Base-by-base conservation (phyloP, 2,888 invertebrate species). In the Periphyllus acericola region DNA sequence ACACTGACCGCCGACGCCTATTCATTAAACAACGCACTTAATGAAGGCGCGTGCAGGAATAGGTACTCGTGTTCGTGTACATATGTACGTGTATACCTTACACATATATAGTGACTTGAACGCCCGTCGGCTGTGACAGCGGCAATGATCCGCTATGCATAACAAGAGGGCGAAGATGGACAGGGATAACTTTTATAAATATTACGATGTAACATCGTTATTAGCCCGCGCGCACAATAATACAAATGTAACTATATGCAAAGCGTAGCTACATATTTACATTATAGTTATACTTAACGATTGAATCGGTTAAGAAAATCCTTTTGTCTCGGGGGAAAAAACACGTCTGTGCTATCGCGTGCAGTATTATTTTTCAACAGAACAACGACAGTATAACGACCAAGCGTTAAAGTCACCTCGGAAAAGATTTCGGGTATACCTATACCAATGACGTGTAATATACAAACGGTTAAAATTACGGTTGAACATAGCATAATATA, bases 1-100 rank as follows among this genome's bases (percentile, higher is more conserved):
- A 60, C 66, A 87, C 81, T 81, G 81, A 87, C 87, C 84, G 84
- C 29, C 81, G 46, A 46, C 60, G 74, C 83, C 83, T 87, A 81
- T 87, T 87, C 87, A 81, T 87, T 87, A 87, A 80, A 87, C 29
- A 60, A 80, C 86, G 29, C 72, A 72, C 79, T 85, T 72, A 86
- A 86, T 55, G 80, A 86, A 86, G 86, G 87, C 81, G 74, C 74
- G 87, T 66, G 80, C 79, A 55, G 36, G 60, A 25, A 40, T 11
- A 8, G 29, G 8, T 25, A 66, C 32, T 40, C 32, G 19, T 21
- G 19, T 46, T 46, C 46, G 9, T 21, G 19, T 46, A 46, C 25
- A 40, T 6, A 5, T 36, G 36, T 36, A 6, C 6, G 6, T 46
- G 14, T 46, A 14, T 11, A 46, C 8, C 11, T 11, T 46, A 46